Conservation (phyloP, 2,797 vertebrate genomes). For the Argya squamiceps region DNA sequence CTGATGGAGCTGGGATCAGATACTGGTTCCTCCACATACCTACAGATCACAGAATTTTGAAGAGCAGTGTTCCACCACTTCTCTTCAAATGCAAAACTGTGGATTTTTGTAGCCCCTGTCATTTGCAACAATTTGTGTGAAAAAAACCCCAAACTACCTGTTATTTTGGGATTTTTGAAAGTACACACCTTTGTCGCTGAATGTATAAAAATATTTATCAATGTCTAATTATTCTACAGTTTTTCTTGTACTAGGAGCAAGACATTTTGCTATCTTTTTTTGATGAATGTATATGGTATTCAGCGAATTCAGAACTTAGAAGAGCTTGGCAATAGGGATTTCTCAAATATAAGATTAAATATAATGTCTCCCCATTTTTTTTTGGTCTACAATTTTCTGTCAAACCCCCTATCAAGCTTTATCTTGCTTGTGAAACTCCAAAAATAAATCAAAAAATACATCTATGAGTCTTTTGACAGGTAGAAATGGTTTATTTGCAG, state of each 20-base stretch:
- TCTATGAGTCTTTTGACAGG: not conserved
- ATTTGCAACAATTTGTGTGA: not conserved
- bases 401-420: not conserved
- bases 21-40: not conserved
- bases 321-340: not conserved
- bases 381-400: not conserved
- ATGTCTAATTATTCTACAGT: not conserved
- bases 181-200: not conserved
- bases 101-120: not conserved
- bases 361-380: not conserved
- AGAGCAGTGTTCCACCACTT: not conserved
- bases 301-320: not conserved
- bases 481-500: not conserved
- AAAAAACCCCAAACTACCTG: fast-evolving
- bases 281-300: not conserved
- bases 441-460: not conserved
- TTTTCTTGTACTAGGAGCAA: not conserved
- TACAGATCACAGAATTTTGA: not conserved
- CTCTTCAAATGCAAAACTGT: not conserved
- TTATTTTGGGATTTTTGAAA: not conserved
- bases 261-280: not conserved
- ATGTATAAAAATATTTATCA: not conserved
- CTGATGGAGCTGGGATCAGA: not conserved
- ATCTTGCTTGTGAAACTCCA: not conserved
- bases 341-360: not conserved